These are phyloP conservation scores for Catostomus latipinnis DNA, from an alignment of 2,797 vertebrate species.

Conservation along the genomic window DNA sequence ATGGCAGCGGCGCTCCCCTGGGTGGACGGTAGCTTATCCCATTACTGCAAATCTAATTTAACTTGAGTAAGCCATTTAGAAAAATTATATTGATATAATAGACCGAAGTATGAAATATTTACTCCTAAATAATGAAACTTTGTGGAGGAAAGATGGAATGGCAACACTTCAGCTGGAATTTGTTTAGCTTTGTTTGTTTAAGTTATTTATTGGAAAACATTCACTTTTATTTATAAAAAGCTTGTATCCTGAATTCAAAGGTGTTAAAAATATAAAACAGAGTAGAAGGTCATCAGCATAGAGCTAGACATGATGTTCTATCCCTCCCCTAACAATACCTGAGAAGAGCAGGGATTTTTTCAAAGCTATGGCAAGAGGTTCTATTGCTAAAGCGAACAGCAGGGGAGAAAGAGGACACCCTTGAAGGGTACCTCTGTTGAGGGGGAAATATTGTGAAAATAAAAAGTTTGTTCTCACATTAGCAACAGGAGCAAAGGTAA, in stretches of 20 bases:
- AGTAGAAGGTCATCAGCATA: not conserved
- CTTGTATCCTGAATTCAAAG: not conserved
- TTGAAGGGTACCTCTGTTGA: not conserved
- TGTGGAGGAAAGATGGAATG: too few relatives aligned
- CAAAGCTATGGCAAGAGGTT: not conserved
- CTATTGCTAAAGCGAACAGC: not conserved
- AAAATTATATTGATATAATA: too few relatives aligned
- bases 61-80: too few relatives aligned
- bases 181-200: too few relatives aligned
- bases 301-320: not conserved
- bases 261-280: not conserved
- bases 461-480: not conserved
- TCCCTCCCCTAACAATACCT: not conserved
- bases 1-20: too few relatives aligned
- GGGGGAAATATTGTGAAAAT: not conserved
- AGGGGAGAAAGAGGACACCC: not conserved
- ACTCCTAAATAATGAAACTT: too few relatives aligned
- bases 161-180: too few relatives aligned
- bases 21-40: too few relatives aligned
- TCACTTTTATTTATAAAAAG: not conserved
- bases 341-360: too few relatives aligned
- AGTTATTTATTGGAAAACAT: not conserved
- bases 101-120: too few relatives aligned
- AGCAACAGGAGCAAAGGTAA: too few relatives aligned
- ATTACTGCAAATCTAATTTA: too few relatives aligned